phyloP scores from a whole-genome alignment of 2,113 vertebrate genomes.

The Mormyrus lacerda region DNA sequence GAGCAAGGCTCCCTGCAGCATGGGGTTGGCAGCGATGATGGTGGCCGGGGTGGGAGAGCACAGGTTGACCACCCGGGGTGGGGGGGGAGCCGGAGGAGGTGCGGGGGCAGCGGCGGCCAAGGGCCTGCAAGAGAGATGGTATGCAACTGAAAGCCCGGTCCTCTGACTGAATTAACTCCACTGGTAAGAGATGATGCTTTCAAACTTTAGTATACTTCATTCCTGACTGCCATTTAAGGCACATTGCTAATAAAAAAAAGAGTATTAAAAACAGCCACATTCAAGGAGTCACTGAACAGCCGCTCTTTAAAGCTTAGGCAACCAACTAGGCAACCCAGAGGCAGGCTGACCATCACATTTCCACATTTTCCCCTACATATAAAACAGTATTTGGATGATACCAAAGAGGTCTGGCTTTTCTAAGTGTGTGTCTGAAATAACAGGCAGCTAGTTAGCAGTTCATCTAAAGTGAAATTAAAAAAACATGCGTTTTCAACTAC shows the following conservation, averaged over 20 bases:
- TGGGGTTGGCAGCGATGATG: constrained; percentile 59
- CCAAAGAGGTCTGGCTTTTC: not conserved
- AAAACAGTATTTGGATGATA: not conserved
- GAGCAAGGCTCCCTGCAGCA: constrained; percentile 67
- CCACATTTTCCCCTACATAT: not conserved
- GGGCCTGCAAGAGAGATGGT: not conserved
- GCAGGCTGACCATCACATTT: not conserved
- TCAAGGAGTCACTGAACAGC: not conserved
- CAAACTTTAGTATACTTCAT: not conserved
- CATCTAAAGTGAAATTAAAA: not conserved
- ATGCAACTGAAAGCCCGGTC: not conserved
- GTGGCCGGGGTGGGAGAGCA: constrained; percentile 52
- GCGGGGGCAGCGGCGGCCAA: constrained; percentile 17
- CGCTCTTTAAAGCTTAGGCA: not conserved
- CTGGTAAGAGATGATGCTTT: not conserved
- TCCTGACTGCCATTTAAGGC: not conserved
- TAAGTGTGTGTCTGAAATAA: not conserved
- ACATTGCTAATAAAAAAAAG: not conserved
- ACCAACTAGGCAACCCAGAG: not conserved
- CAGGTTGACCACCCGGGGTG: constrained; percentile 63
- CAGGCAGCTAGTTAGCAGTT: not conserved
- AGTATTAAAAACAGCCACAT: not conserved
- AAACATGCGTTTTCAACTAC: not conserved
- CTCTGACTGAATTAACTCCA: not conserved
- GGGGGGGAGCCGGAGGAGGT: constrained; percentile 27